These are phyloP conservation scores for Dryoscopus gambensis DNA, from an alignment of 2,113 vertebrate genomes.

Conservation along the genomic window DNA sequence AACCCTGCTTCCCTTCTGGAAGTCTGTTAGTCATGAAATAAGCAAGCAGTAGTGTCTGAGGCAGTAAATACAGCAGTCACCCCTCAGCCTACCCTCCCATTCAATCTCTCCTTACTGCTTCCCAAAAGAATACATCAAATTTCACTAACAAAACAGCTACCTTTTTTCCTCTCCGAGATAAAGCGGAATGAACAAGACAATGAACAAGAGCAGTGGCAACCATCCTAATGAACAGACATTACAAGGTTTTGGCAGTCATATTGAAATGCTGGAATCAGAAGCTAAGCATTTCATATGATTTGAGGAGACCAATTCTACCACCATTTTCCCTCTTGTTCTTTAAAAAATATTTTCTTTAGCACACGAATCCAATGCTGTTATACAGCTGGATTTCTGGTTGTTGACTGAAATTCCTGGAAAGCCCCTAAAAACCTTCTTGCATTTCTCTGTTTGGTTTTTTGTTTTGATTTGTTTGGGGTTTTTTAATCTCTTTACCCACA, in stretches of 20 bases:
- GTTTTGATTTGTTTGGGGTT: not conserved
- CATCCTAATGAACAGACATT: not conserved
- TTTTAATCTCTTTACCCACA: not conserved
- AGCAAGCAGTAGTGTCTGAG: not conserved
- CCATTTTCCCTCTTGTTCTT: not conserved
- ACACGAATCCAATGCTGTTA: not conserved
- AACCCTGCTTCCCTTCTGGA: conserved; percentile 8
- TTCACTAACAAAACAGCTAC: not conserved
- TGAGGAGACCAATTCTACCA: not conserved
- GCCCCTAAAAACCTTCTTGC: not conserved
- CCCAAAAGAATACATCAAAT: not conserved
- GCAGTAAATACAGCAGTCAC: not conserved
- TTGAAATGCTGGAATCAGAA: not conserved
- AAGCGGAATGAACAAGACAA: not conserved
- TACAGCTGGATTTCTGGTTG: not conserved
- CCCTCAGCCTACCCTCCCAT: not conserved
- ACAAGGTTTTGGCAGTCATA: not conserved
- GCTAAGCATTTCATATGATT: not conserved
- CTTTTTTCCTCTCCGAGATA: not conserved
- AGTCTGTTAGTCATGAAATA: conserved; percentile 4
- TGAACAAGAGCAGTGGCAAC: not conserved
- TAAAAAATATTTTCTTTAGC: not conserved
- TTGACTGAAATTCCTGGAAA: not conserved
- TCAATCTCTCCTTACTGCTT: not conserved
- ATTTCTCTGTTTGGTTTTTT: not conserved